Evolutionary conservation across 2,888 invertebrate species (phyloP).

Genomic region (Thera britannica): DNA sequence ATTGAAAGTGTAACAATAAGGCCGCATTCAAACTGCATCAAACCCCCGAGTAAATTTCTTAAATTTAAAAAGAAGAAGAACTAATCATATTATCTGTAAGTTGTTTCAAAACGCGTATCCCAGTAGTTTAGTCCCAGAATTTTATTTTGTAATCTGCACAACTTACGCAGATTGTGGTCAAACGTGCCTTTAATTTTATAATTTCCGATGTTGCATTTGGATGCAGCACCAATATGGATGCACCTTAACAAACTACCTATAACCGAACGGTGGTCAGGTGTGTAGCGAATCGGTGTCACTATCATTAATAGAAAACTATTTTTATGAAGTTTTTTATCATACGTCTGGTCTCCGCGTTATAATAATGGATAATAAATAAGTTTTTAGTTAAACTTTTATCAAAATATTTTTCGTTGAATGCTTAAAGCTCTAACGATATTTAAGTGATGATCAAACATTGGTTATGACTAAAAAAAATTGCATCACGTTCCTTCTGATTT

Average conservation of each 20-base stretch:
- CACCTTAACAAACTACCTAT: constrained; percentile 36
- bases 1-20: no score
- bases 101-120: no score
- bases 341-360: constrained; percentile 25
- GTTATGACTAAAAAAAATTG: not conserved
- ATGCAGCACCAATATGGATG: constrained; percentile 6
- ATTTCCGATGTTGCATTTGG: not conserved
- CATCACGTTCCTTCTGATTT: no score
- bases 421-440: not conserved
- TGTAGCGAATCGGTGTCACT: constrained; percentile 33
- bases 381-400: constrained; percentile 15
- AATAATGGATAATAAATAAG: constrained; percentile 22
- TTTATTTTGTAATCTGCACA: no score
- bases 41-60: no score
- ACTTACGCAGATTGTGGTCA: no score
- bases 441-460: not conserved
- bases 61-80: no score
- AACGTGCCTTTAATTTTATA: no score
- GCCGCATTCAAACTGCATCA: no score
- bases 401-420: not conserved
- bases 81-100: no score
- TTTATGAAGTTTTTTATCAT: constrained; percentile 32
- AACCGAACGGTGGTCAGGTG: constrained; percentile 31
- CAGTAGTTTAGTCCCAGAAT: no score
- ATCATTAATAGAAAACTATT: constrained; percentile 33